Conservation (phyloP, 1,140 invertebrate genomes). For the Aphaenogaster rudis region DNA sequence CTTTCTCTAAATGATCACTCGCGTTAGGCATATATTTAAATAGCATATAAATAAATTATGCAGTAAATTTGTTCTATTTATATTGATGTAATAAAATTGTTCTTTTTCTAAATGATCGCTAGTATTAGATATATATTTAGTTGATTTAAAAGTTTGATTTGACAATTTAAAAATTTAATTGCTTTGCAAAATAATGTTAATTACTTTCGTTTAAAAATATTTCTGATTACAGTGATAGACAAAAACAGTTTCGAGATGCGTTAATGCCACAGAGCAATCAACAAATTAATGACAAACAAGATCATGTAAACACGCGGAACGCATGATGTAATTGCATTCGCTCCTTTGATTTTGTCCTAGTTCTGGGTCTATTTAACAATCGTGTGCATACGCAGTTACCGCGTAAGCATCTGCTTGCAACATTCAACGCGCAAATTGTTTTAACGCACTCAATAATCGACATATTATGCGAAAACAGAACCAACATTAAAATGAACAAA, state of each 20-base stretch:
- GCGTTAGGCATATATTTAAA: background rate
- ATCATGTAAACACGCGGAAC: constrained; percentile 12
- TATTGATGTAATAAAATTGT: background rate
- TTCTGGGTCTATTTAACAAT: constrained; percentile 28
- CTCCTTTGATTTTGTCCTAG: constrained; percentile 6
- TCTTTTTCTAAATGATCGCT: background rate
- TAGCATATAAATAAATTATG: background rate
- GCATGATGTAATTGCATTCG: constrained; percentile 22
- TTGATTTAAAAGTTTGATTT: background rate
- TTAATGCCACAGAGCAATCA: background rate
- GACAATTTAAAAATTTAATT: constrained; percentile 4
- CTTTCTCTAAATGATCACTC: background rate
- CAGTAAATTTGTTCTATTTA: background rate
- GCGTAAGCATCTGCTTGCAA: background rate
- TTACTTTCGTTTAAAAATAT: background rate
- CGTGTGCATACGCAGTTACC: background rate
- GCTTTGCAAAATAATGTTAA: background rate
- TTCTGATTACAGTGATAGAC: background rate
- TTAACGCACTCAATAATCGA: background rate
- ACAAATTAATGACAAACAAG: constrained; percentile 41
- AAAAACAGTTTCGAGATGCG: background rate
- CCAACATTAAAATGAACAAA: background rate
- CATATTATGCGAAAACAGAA: background rate
- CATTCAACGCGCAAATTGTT: constrained; percentile 20
- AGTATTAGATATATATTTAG: background rate